Conservation (phyloP, 2,113 vertebrate species). For the Pavo muticus region DNA sequence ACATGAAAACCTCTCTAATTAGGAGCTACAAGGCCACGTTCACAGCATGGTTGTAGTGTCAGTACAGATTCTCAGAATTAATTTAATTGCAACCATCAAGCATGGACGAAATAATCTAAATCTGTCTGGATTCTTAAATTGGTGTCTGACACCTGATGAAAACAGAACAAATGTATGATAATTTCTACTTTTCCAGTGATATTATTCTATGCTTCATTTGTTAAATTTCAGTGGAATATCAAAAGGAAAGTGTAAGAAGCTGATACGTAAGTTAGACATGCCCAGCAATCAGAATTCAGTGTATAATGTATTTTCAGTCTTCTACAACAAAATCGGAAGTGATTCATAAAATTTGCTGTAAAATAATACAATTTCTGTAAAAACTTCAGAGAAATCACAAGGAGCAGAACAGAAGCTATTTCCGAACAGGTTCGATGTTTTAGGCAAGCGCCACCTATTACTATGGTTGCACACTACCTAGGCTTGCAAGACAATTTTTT, state of each 20-base stretch:
- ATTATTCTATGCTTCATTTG: constrained; percentile 38
- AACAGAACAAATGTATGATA: constrained; percentile 60
- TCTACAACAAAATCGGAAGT: not conserved
- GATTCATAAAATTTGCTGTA: not conserved
- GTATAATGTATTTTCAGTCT: not conserved
- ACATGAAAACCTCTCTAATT: constrained; percentile 41
- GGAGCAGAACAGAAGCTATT: not conserved
- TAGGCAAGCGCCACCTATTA: not conserved
- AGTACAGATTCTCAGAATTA: constrained; percentile 56
- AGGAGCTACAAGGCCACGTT: not conserved
- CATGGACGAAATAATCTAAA: constrained; percentile 51
- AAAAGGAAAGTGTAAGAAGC: constrained; percentile 2
- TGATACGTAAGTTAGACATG: constrained; percentile 3
- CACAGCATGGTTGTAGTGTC: not conserved
- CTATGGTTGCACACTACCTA: not conserved
- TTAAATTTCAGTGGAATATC: constrained; percentile 38
- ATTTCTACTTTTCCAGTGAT: constrained; percentile 41
- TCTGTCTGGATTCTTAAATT: constrained; percentile 55
- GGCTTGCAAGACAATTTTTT: not conserved
- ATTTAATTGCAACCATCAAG: constrained; percentile 58
- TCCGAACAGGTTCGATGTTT: not conserved
- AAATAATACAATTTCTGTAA: not conserved
- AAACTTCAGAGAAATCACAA: not conserved
- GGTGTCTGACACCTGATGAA: constrained; percentile 51
- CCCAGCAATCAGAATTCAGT: not conserved